These are phyloP conservation scores for Melanotaenia boesemani DNA, from an alignment of 2,797 vertebrate genomes.

Conservation along the genomic window DNA sequence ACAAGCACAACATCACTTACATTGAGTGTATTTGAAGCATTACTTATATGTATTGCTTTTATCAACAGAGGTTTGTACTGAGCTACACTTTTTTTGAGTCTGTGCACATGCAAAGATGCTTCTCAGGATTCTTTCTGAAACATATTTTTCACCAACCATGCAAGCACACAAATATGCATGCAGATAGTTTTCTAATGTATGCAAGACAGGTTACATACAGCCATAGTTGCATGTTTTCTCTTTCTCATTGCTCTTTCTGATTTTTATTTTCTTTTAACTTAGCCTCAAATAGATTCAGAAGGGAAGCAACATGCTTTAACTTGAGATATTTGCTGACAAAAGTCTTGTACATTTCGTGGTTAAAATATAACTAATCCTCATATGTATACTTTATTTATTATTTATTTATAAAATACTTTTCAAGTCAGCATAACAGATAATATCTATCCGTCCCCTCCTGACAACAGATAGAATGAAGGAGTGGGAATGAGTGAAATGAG, in stretches of 20 bases:
- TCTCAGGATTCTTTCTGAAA: not conserved
- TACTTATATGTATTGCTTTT: not conserved
- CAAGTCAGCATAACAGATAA: constrained; percentile 18
- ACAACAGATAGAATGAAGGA: constrained; percentile 27
- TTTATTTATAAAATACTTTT: constrained; percentile 26
- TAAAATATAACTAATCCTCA: constrained; percentile 1
- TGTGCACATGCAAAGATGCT: not conserved
- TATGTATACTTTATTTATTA: constrained; percentile 1
- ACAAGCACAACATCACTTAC: constrained; percentile 16
- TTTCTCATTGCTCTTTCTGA: constrained; percentile 7
- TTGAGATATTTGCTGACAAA: not conserved
- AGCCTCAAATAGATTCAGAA: constrained; percentile 51
- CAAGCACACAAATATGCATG: not conserved
- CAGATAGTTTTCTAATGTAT: constrained; percentile 1
- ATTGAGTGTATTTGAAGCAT: constrained; percentile 26
- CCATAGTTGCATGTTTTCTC: not conserved
- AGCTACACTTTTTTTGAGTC: not conserved
- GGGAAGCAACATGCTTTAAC: constrained; percentile 28
- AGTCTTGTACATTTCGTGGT: not conserved
- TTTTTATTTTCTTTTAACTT: constrained; percentile 46
- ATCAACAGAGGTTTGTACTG: not conserved
- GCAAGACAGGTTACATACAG: not conserved
- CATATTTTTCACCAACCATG: not conserved
- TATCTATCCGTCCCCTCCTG: constrained; percentile 37
- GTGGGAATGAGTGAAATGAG: constrained; percentile 62